Evolutionary conservation across 2,888 invertebrate species (phyloP).

Genomic region (Sminthurinus aureus): DNA sequence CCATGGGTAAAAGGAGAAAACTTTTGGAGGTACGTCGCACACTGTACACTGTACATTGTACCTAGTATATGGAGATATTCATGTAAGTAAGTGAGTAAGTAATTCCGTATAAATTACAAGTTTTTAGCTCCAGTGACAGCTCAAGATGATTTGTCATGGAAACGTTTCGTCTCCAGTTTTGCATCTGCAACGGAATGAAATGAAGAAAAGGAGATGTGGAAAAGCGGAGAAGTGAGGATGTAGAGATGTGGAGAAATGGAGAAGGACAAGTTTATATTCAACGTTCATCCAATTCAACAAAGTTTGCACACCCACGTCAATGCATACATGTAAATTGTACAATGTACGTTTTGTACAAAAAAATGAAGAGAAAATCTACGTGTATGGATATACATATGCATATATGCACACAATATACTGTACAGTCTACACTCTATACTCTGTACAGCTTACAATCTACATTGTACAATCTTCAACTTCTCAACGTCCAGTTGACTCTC

Average conservation of each 20-base stretch:
- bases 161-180: background rate
- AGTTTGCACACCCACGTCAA: background rate
- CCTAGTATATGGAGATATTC: no score
- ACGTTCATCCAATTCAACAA: background rate
- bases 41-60: no score
- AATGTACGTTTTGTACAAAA: background rate
- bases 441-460: no score
- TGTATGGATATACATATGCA: no score
- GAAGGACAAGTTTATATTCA: background rate
- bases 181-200: background rate
- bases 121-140: background rate
- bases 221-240: background rate
- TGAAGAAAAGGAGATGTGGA: background rate
- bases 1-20: no score
- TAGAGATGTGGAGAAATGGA: background rate
- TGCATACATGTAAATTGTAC: no score
- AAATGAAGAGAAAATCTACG: background rate
- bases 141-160: slow-evolving; percentile 9
- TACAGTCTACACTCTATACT: no score
- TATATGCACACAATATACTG: background rate
- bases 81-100: no score
- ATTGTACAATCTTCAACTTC: background rate
- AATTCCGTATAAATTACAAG: slow-evolving; percentile 13
- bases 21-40: no score
- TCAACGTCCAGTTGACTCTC: background rate